phyloP scores from a whole-genome alignment of 2,113 vertebrate species.

The Perca flavescens region DNA sequence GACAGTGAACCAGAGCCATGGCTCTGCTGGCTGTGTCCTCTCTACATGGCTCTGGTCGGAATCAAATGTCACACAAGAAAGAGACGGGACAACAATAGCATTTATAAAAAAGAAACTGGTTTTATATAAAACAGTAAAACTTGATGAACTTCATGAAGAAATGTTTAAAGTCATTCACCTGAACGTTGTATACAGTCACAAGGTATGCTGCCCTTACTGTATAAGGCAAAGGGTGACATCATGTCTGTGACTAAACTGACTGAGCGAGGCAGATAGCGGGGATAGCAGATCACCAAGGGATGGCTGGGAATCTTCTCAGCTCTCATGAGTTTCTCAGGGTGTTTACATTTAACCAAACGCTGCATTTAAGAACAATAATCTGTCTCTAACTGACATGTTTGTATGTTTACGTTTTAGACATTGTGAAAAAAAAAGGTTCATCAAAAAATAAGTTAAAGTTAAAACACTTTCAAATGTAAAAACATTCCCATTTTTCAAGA shows the following conservation, averaged over 20 bases:
- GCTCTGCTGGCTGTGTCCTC: too few species aligned
- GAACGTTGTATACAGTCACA: background rate
- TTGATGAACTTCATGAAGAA: background rate
- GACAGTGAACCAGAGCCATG: too few species aligned
- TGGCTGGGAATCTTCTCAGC: background rate
- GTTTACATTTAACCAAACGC: background rate
- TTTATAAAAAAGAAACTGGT: background rate
- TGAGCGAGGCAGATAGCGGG: too few species aligned
- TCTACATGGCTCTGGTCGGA: background rate
- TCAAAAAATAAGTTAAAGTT: background rate
- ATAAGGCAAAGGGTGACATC: background rate
- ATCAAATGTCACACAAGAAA: background rate
- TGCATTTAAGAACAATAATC: background rate
- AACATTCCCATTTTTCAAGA: background rate
- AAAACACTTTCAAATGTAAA: background rate
- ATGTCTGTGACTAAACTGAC: background rate
- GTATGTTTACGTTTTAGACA: background rate
- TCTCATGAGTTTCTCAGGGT: background rate
- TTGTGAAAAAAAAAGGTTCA: background rate
- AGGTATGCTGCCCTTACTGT: background rate
- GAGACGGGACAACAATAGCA: background rate
- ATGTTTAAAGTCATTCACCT: background rate
- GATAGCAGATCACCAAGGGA: background rate
- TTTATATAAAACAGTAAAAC: conserved; percentile 16
- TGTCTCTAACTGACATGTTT: background rate